A percentile compares a stretch with the other conserved stretches of the same genome.
These are phyloP conservation scores for Drosophila gaucha DNA, from an alignment of 2,888 invertebrate genomes.

Conservation along the genomic window DNA sequence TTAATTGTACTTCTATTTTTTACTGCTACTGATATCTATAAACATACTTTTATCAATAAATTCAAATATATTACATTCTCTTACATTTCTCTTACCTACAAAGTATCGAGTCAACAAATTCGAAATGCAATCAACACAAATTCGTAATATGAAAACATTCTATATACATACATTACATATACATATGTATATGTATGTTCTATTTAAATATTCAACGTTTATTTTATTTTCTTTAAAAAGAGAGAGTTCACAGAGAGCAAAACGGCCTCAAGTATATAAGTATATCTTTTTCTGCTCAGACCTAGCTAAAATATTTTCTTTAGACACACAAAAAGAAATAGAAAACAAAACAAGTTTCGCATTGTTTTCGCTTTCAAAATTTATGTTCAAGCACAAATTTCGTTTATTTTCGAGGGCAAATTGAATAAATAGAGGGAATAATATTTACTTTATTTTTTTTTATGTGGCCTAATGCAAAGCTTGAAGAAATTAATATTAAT, in stretches of 20 bases:
- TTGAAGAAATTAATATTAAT: too few species aligned
- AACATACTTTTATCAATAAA: too few species aligned
- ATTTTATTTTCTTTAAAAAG: too few species aligned
- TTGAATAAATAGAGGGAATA: conserved; percentile 1
- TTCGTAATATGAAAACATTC: neutral
- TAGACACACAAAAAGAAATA: conserved; percentile 8
- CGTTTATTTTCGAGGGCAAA: conserved; percentile 2
- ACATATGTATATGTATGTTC: neutral
- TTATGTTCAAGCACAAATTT: conserved; percentile 3
- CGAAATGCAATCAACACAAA: neutral
- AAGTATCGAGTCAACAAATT: neutral
- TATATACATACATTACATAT: neutral
- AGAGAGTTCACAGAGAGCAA: conserved; percentile 15
- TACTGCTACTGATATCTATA: too few species aligned
- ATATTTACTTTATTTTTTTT: too few species aligned
- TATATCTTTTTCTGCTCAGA: too few species aligned
- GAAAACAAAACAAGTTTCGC: conserved; percentile 12
- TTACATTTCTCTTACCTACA: too few species aligned
- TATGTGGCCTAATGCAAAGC: too few species aligned
- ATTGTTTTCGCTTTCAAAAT: conserved; percentile 38
- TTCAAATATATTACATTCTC: too few species aligned
- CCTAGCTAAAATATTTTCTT: conserved; percentile 1
- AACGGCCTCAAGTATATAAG: conserved; percentile 26
- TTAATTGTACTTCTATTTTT: neutral
- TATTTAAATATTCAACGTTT: conserved; percentile 7